Evolutionary conservation across 1,140 invertebrate species (phyloP).

Genomic region (Wiebesia pumilae): DNA sequence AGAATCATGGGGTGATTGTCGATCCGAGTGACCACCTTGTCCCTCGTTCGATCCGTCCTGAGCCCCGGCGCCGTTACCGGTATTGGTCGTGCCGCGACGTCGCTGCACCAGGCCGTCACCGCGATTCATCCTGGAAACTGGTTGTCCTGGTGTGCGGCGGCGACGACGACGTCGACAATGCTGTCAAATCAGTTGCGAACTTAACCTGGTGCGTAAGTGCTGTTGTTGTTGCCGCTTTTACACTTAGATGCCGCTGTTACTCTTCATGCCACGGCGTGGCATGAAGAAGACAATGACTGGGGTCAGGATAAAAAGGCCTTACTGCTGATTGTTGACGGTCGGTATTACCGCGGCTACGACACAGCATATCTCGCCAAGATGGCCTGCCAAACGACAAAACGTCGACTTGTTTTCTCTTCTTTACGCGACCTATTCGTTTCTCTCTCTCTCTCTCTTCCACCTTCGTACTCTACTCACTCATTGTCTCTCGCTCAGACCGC

Average conservation of each 20-base stretch:
- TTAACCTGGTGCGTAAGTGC: constrained; percentile 16
- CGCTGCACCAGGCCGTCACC: constrained; percentile 92
- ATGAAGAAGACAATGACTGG: constrained; percentile 8
- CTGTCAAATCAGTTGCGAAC: neutral
- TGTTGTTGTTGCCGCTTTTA: neutral
- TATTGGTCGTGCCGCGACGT: constrained; percentile 82
- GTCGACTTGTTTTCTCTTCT: constrained; percentile 1
- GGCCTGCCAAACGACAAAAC: constrained; percentile 59
- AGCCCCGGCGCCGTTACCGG: constrained; percentile 75
- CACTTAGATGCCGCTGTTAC: neutral
- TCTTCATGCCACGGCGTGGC: constrained; percentile 9
- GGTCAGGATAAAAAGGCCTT: neutral
- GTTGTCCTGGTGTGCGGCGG: neutral
- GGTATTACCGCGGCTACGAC: constrained; percentile 54
- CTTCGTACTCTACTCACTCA: neutral
- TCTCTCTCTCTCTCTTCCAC: neutral
- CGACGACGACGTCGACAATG: neutral
- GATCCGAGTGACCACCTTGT: constrained; percentile 70
- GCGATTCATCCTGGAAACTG: constrained; percentile 83
- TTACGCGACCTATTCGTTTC: neutral
- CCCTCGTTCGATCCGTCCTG: constrained; percentile 71
- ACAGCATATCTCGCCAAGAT: constrained; percentile 73
- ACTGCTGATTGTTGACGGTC: constrained; percentile 66
- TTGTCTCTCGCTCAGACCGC: neutral
- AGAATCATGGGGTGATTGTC: constrained; percentile 72